Evolutionary conservation across 2,888 invertebrate genomes (phyloP).

Genomic region (Pollenia angustigena): DNA sequence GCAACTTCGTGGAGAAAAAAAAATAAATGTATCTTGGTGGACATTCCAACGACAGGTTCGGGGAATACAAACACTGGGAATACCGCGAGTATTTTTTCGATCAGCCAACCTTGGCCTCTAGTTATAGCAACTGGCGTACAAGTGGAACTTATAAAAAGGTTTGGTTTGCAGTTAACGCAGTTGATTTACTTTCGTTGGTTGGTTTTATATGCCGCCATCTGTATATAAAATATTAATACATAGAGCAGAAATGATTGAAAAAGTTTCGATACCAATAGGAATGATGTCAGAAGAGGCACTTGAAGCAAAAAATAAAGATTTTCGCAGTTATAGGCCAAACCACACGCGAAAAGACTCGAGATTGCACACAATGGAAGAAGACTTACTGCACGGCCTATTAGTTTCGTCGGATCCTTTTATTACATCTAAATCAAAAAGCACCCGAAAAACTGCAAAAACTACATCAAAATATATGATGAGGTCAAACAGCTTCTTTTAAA

Average conservation of each 20-base stretch:
- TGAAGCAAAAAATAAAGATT: not conserved
- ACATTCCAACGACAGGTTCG: not conserved
- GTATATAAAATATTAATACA: not conserved
- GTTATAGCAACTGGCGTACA: too few relatives aligned
- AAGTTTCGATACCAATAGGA: not conserved
- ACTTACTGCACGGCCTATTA: not conserved
- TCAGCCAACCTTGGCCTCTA: too few relatives aligned
- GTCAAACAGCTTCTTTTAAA: not conserved
- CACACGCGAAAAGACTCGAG: too few relatives aligned
- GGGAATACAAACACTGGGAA: too few relatives aligned
- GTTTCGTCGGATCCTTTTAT: conserved; percentile 13
- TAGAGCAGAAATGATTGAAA: not conserved
- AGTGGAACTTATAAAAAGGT: too few relatives aligned
- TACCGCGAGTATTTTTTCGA: too few relatives aligned
- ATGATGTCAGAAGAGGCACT: not conserved
- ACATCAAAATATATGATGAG: not conserved
- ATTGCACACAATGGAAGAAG: conserved; percentile 23
- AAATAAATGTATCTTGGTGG: too few relatives aligned
- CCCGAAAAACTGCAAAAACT: not conserved
- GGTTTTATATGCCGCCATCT: not conserved
- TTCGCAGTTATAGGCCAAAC: conserved; percentile 16
- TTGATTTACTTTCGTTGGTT: too few relatives aligned
- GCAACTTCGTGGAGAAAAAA: too few relatives aligned
- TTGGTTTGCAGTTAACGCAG: not conserved
- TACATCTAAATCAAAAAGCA: conserved; percentile 5